These are phyloP conservation scores for Machaerirhynchus nigripectus DNA, from an alignment of 2,113 vertebrate genomes.

Conservation along the genomic window DNA sequence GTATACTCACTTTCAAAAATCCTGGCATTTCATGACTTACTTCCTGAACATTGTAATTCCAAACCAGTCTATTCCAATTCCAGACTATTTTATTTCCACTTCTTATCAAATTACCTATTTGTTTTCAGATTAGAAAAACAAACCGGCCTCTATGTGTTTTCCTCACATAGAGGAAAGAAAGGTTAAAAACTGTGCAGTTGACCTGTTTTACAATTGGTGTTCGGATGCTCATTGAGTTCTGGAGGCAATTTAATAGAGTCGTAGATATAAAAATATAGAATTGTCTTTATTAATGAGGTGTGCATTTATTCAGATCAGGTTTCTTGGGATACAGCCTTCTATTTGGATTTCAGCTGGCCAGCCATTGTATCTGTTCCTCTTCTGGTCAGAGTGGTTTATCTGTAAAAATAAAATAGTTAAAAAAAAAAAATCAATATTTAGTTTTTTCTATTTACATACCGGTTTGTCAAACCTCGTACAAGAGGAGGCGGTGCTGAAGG, in stretches of 20 bases:
- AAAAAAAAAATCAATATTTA: neutral
- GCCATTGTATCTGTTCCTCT: conserved; percentile 58
- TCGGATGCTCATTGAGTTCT: neutral
- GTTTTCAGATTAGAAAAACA: neutral
- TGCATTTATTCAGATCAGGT: conserved; percentile 12
- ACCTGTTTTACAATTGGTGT: neutral
- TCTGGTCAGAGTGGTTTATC: conserved; percentile 70
- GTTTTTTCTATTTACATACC: neutral
- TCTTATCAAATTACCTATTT: neutral
- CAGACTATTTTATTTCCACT: neutral
- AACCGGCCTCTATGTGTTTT: too few relatives aligned
- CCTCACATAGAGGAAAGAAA: neutral
- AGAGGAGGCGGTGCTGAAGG: neutral
- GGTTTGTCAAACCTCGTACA: neutral
- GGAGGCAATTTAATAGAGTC: neutral
- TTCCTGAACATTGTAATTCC: neutral
- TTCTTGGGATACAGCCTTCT: conserved; percentile 73
- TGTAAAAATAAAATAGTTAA: neutral
- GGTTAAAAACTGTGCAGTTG: neutral
- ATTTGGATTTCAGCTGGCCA: conserved; percentile 80
- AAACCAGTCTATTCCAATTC: neutral
- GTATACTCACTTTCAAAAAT: neutral
- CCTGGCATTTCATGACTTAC: neutral
- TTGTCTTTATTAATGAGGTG: neutral
- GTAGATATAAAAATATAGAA: neutral